Evolutionary conservation across 2,888 invertebrate species (phyloP), one percentile per base, ranked within the genome.

Genomic region (Atethmia centrago): DNA sequence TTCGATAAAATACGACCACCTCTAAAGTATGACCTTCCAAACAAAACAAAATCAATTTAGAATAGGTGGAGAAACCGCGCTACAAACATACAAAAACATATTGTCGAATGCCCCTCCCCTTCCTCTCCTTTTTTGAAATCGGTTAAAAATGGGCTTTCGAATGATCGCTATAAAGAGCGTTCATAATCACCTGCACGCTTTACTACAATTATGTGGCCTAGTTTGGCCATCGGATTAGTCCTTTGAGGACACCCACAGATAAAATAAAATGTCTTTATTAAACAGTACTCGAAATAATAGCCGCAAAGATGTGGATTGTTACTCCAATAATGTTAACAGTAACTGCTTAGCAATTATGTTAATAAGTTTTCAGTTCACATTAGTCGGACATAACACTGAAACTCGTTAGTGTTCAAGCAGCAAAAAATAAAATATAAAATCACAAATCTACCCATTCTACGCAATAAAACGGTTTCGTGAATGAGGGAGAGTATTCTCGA

Each of bases 391-490:
- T 88, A 90, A 89, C 88, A 90, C 78, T 77, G 49, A 61, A 82
- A 85, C 89, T 92, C 91, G 90, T 92, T 93, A 92, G 88, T 86
- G 84, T 88, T 87, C 71, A 71, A 80, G 80, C 68, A 75, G 74
- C 40, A 80, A 74, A 85, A 85, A 86, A 84, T 87, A 88, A 89
- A 88, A 88, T 88, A 88, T 89, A 90, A 88, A 86, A 88, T 87
- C 85, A 85, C 88, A 87, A 87, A 88, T 85, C 82, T 88, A 76
- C 84, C 73, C 71, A 85, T 87, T 85, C 83, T 77, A 86, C 86
- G 88, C 89, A 88, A 91, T 90, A 90, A 90, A 91, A 87, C 76
- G 77, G 71, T 79, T 67, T 74, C 10, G 59, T 45, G 61, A 74
- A 62, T 67, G 47, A 67, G 58, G 77, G 82, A 73, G 85, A 70